These are phyloP conservation scores for Dendrocincla tyrannina DNA, from an alignment of 2,797 vertebrate genomes.

Conservation along the genomic window DNA sequence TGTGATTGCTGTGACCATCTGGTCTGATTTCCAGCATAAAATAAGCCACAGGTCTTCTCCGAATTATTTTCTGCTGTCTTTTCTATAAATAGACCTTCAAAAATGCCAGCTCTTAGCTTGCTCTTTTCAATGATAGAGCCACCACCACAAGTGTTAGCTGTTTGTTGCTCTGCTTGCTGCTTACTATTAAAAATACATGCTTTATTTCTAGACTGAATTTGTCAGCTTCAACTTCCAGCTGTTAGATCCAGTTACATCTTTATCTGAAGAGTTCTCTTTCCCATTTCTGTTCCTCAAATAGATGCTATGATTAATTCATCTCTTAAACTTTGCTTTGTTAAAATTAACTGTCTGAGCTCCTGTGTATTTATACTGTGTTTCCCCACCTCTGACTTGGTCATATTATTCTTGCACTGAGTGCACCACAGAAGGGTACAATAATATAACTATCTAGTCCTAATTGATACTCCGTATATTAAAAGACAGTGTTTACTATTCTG, in stretches of 20 bases:
- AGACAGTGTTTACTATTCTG: background rate
- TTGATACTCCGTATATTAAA: background rate
- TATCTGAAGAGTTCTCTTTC: conserved; percentile 41
- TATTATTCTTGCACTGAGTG: background rate
- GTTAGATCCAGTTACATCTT: conserved; percentile 47
- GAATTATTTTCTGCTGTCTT: conserved; percentile 43
- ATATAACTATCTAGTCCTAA: background rate
- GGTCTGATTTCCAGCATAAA: conserved; percentile 1
- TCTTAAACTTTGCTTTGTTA: background rate
- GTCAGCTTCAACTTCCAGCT: conserved; percentile 53
- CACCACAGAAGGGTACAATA: background rate
- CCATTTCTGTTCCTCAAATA: conserved; percentile 50
- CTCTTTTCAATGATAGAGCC: background rate
- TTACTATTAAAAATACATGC: conserved; percentile 55
- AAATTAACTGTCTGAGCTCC: background rate
- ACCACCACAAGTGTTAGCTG: conserved; percentile 9
- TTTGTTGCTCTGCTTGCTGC: conserved; percentile 12
- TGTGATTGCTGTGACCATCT: conserved; percentile 43
- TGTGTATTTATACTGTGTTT: background rate
- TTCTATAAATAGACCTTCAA: conserved; percentile 51
- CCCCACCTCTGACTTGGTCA: background rate
- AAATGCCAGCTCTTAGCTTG: background rate
- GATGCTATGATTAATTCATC: conserved; percentile 33
- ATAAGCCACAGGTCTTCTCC: conserved; percentile 46
- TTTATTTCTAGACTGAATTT: conserved; percentile 52